phyloP scores from a whole-genome alignment of 2,113 vertebrate species.

The Hemiprocne comata region DNA sequence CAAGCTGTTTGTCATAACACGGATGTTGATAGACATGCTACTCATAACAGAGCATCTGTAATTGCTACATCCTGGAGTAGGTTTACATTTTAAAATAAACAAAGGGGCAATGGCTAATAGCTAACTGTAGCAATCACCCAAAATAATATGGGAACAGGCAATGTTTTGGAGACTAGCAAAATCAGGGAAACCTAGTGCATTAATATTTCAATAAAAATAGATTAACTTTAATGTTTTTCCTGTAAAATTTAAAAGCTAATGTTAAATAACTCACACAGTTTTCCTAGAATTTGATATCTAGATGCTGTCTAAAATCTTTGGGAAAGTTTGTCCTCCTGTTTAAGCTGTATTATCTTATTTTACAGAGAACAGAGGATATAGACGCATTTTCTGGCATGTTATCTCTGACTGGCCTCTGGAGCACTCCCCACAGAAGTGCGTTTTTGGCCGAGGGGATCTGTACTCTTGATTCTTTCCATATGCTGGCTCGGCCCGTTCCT shows the following conservation, averaged over 20 bases:
- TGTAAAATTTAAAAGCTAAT: background rate
- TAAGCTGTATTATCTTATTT: background rate
- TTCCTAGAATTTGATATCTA: background rate
- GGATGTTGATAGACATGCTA: background rate
- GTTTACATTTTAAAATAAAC: conserved; percentile 65
- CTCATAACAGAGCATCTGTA: conserved; percentile 16
- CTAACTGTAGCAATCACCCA: background rate
- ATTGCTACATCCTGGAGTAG: conserved; percentile 47
- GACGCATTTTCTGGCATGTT: conserved; percentile 14
- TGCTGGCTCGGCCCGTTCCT: background rate
- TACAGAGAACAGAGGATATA: background rate
- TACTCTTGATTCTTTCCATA: conserved; percentile 59
- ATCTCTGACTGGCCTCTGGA: background rate
- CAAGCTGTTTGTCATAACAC: conserved; percentile 21
- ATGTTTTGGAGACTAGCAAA: background rate
- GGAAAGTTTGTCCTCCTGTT: background rate
- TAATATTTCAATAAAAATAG: background rate
- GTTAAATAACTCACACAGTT: background rate
- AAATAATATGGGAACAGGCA: background rate
- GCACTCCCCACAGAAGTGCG: background rate
- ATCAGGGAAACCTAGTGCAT: background rate
- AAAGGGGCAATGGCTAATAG: conserved; percentile 15
- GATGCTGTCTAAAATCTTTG: background rate
- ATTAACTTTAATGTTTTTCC: background rate
- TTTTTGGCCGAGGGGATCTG: conserved; percentile 22